A percentile compares a stretch with the other conserved stretches of the same genome.
Evolutionary conservation across 53 echinoderm and acorn worm genomes (phyloP).

Genomic region (Crossaster papposus): DNA sequence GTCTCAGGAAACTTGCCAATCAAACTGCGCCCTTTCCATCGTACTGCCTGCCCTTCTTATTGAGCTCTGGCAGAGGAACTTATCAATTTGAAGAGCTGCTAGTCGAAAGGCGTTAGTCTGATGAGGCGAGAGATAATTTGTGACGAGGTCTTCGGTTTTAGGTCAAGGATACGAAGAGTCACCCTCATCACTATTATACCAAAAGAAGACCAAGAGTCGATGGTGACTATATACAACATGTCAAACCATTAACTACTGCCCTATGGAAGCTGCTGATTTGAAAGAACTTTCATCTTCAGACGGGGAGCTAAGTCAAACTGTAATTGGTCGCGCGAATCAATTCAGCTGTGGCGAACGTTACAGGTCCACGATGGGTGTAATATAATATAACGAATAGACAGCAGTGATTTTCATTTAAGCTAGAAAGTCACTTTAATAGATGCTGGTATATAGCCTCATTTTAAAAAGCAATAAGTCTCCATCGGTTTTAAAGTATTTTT

Average conservation of each 20-base stretch:
- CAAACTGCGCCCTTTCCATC: slow-evolving; percentile 9
- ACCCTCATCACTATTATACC: not conserved
- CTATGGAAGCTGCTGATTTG: not conserved
- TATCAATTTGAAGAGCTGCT: slow-evolving; percentile 50
- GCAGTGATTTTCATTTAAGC: too few species aligned
- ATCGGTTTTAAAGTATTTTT: too few species aligned
- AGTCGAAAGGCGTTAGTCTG: slow-evolving; percentile 35
- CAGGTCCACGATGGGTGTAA: not conserved
- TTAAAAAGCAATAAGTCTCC: too few species aligned
- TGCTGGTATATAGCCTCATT: too few species aligned
- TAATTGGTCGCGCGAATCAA: not conserved
- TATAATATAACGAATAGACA: not conserved
- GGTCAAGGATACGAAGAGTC: slow-evolving; percentile 18
- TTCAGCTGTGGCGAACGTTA: not conserved
- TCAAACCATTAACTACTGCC: not conserved
- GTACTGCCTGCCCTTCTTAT: not conserved
- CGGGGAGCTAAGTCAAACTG: not conserved
- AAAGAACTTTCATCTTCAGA: not conserved
- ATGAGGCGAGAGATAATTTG: slow-evolving; percentile 24
- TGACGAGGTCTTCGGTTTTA: not conserved
- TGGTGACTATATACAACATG: too few species aligned
- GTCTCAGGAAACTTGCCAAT: slow-evolving; percentile 39
- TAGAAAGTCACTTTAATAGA: too few species aligned
- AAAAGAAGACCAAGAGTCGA: not conserved
- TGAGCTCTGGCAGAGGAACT: slow-evolving; percentile 14